Evolutionary conservation across 2,113 vertebrate genomes (phyloP), one percentile per base, ranked within the genome.

Genomic region (Anoplopoma fimbria): DNA sequence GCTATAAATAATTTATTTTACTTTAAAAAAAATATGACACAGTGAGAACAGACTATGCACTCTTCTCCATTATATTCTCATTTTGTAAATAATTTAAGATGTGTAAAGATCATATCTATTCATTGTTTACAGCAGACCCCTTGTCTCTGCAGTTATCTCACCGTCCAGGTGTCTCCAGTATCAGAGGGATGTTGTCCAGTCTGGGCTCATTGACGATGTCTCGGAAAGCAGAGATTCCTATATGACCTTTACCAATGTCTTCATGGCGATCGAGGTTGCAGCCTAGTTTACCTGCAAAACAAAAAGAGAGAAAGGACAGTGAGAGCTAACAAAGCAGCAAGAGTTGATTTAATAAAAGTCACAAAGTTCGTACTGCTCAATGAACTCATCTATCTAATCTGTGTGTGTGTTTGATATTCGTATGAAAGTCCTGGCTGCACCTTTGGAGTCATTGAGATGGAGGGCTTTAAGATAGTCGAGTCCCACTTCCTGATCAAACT

Each of bases 381-480:
- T 13, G 5, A 55, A 13, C 10, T 19, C 17, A 19, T 68, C 29
- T 21, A 14, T 33, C 1, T 27, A 7, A 29, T 36, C 25, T 58
- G 33, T 38, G 10, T 25, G 6, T 51, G 10, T 34, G 6, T 51
- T 7, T 34, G 38, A 29, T 9, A 31, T 72, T 42, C 55, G 19
- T 38, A n/a, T 74, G 33, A 2, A 17, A 12, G 19, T 45, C 40
- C 17, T 62, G 19, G 1, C 40, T 57, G 31, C 36, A 95, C 95
- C 95, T 95, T 95, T 95, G 63, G 96, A 96, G 85, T 96, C 96
- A 86, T 96, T 96, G 33, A 96, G 94, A 71, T 96, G 95, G 63
- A 96, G 23, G 3, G 95, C 95, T 86, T 67, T 95, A 29, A 96
- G 93, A 69, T 95, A 96, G 23, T 74, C 55, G 75, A 96, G 86